Base-by-base conservation (phyloP, 92 coral and sea anemone species). In the Pocillopora grandis region DNA sequence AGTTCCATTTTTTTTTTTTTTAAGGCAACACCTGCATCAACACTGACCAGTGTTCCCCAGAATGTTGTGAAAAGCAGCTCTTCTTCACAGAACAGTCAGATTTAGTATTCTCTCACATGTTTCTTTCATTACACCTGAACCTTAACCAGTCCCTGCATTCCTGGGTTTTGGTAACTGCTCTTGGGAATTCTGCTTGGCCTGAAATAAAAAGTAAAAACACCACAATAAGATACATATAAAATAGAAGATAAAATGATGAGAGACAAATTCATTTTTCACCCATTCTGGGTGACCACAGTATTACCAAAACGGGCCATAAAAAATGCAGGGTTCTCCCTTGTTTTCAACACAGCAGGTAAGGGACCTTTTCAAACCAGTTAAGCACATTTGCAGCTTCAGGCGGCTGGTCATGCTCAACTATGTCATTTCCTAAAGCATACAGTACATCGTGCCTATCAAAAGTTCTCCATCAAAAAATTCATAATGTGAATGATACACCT, bases 91-190 rank as follows among this genome's bases (percentile, higher is more conserved):
- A 14, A 27, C 13, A 59, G 60, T 37, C 69, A n/a, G 68, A 69
- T 73, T 57, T 17, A 42, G 52, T 72, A 20, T 16, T 65, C 19
- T 66, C 63, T 5, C 64, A 68, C 37, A 57, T 48, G n/a, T 55
- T 72, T 72, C 57, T 48, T 62, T 42, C 11, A 82, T 85, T 89
- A 94, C 63, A 94, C 98, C 83, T 94, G 98, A 58, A 94, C 92
- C 88, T 94, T 94, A 76, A 94, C 98, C 78, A 94, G 88, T 14
- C 98, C 98, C 85, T 94, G 98, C 92, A 94, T 92, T 35, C 91
- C 91, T 52, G 95, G 90, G 78, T 88, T 93, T 89, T 89, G 90
- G 63, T 94, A 92, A 79, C 64, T 85, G 58, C 91, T 93, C 83
- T 88, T 93, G 58, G 90, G 89, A 55, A 93, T 91, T 89, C 98